phyloP scores from a whole-genome alignment of 2,888 invertebrate species.

The Amblyteles armatorius region DNA sequence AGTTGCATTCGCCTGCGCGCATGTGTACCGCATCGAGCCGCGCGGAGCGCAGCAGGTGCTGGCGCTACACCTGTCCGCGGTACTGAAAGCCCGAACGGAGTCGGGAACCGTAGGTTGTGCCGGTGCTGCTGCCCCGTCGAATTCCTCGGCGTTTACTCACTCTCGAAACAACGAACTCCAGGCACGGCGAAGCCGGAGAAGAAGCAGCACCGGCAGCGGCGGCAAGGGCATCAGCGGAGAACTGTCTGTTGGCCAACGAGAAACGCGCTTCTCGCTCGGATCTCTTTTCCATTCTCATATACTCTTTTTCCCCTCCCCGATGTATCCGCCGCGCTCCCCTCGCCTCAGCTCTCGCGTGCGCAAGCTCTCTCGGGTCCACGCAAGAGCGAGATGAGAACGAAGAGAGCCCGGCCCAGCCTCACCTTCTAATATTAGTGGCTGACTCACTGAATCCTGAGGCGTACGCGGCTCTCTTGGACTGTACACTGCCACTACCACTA shows the following conservation, averaged over 20 bases:
- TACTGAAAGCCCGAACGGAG: constrained; percentile 68
- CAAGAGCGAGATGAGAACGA: constrained; percentile 32
- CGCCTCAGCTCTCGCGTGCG: constrained; percentile 28
- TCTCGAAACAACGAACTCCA: constrained; percentile 78
- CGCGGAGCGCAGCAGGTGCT: constrained; percentile 74
- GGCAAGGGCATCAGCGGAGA: constrained; percentile 28
- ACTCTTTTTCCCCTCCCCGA: constrained; percentile 16
- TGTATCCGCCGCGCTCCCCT: not conserved
- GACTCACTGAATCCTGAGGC: constrained; percentile 76
- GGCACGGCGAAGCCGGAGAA: constrained; percentile 54
- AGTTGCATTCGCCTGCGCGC: constrained; percentile 26
- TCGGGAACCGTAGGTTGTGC: constrained; percentile 54
- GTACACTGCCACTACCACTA: constrained; percentile 18
- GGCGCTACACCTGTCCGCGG: constrained; percentile 79
- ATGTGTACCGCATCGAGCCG: not conserved
- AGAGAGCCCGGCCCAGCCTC: constrained; percentile 73
- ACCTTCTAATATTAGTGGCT: constrained; percentile 81
- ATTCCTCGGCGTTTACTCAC: constrained; percentile 81
- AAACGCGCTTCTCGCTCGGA: constrained; percentile 28
- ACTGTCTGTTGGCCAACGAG: constrained; percentile 34
- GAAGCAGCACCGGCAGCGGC: constrained; percentile 47
- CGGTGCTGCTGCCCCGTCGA: constrained; percentile 74
- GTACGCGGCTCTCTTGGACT: constrained; percentile 53
- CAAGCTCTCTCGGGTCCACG: constrained; percentile 30
- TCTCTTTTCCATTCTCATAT: constrained; percentile 42